Percentiles rank a stretch among this genome's conserved stretches.
These are phyloP conservation scores for Tachina lurida DNA, from an alignment of 2,888 invertebrate genomes.

Conservation along the genomic window DNA sequence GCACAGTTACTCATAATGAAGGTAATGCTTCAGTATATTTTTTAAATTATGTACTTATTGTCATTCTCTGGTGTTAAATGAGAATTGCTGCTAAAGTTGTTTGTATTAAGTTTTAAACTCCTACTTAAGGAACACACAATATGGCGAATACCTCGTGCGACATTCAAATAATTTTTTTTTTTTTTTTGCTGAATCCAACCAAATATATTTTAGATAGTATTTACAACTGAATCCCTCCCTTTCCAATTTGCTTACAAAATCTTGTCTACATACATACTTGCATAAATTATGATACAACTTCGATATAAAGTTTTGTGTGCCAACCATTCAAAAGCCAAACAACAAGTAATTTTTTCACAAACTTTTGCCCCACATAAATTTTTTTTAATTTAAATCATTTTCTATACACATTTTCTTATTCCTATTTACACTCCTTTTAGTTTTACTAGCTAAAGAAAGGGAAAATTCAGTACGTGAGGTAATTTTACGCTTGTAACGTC, in stretches of 20 bases:
- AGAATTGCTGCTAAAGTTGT: no score
- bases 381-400: slow-evolving; percentile 57
- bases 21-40: no score
- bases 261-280: neutral
- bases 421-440: neutral
- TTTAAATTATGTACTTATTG: no score
- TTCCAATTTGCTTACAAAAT: neutral
- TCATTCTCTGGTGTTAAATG: no score
- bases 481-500: slow-evolving; percentile 67
- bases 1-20: no score
- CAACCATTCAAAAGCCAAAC: slow-evolving; percentile 7
- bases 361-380: slow-evolving; percentile 54
- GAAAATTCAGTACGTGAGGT: slow-evolving; percentile 66
- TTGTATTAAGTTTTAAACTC: no score
- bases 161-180: no score
- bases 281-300: no score
- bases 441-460: neutral
- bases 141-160: no score
- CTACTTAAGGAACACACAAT: no score
- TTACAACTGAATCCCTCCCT: neutral
- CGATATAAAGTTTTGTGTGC: neutral
- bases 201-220: no score
- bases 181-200: no score
- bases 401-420: slow-evolving; percentile 15
- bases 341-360: slow-evolving; percentile 40